phyloP scores from a whole-genome alignment of 2,113 vertebrate species.

The Mixornis gularis region DNA sequence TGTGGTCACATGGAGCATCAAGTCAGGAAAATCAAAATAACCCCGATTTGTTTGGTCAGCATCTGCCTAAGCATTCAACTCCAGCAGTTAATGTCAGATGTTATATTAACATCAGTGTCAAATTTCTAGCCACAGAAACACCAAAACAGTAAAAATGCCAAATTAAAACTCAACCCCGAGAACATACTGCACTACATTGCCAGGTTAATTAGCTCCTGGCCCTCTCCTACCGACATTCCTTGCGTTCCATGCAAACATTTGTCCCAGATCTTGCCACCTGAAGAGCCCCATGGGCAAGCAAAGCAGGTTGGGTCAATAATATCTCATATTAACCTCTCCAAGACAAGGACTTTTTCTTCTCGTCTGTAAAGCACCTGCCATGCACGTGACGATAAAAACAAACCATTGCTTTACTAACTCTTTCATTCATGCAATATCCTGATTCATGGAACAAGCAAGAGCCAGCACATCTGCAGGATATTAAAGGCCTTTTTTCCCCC shows the following conservation, averaged over 20 bases:
- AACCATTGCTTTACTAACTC: neutral
- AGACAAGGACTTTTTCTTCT: neutral
- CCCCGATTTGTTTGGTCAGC: neutral
- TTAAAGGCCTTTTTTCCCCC: neutral
- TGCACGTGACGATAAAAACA: neutral
- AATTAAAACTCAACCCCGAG: neutral
- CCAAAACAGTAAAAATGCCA: neutral
- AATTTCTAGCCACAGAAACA: neutral
- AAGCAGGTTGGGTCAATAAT: neutral
- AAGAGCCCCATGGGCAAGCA: neutral
- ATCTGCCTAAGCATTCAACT: neutral
- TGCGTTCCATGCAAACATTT: neutral
- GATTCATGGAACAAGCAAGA: neutral
- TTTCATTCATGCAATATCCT: neutral
- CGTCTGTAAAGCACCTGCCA: neutral
- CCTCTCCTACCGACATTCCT: neutral
- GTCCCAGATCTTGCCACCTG: conserved; percentile 25
- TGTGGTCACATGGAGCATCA: neutral
- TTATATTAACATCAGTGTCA: neutral
- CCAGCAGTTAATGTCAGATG: neutral
- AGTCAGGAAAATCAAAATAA: conserved; percentile 30
- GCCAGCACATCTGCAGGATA: conserved; percentile 34
- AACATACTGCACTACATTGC: neutral
- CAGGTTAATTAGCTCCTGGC: conserved; percentile 32
- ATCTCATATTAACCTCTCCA: neutral